These are phyloP conservation scores for Arenaria interpres DNA, from an alignment of 2,113 vertebrate genomes.

Conservation along the genomic window DNA sequence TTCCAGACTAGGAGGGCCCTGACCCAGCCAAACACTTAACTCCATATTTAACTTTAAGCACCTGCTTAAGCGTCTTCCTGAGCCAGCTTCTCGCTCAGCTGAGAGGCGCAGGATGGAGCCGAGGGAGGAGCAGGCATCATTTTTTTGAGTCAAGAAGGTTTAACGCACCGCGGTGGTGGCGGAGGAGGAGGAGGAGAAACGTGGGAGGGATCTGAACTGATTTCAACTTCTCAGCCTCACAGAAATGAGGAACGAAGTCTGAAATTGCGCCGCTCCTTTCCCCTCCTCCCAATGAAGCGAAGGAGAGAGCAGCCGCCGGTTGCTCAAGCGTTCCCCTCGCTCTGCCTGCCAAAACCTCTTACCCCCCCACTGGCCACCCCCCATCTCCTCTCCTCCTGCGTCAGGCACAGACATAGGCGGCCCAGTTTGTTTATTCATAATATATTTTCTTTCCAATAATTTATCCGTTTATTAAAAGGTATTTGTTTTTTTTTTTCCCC, in stretches of 20 bases:
- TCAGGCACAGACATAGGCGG: fast-evolving
- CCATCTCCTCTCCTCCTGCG: fast-evolving
- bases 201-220: slow-evolving; percentile 49
- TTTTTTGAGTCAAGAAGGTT: neutral
- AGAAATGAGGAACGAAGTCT: slow-evolving; percentile 8
- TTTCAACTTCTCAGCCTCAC: slow-evolving; percentile 20
- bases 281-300: neutral
- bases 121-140: neutral
- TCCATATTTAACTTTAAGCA: neutral
- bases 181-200: slow-evolving; percentile 12
- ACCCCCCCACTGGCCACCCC: neutral
- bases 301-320: neutral
- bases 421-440: neutral
- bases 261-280: neutral
- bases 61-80: neutral
- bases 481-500: neutral
- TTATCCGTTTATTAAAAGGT: neutral
- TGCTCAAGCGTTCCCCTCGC: neutral
- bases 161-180: neutral
- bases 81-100: neutral
- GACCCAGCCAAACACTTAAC: neutral
- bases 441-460: neutral
- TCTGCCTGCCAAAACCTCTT: fast-evolving
- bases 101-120: neutral
- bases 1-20: neutral